Evolutionary conservation across 2,888 invertebrate genomes (phyloP), one percentile per base, ranked within the genome.

Genomic region (Gymnosoma rotundatum): DNA sequence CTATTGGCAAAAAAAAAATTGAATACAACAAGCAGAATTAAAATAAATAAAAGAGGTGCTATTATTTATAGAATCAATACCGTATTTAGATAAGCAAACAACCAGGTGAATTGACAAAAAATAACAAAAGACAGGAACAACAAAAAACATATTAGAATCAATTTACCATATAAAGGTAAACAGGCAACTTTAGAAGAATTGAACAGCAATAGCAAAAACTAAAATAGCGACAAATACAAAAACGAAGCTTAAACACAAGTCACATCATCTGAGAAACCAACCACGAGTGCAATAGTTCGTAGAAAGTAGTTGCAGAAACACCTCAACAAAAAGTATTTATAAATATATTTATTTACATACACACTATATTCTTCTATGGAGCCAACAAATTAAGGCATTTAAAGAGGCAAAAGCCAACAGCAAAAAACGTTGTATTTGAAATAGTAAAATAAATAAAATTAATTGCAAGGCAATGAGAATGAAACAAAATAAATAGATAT

Each of bases 61-160:
- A 84, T 84, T 84, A 81, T 84, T 84, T 84, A 81, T 81, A 81
- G 84, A 84, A 81, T 75, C 73, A 81, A 81, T 81, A 32, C 84
- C 84, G 70, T 84, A 81, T 84, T 78, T 74, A 84, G 84, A 74
- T 84, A 78, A 79, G 69, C 81, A 74, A 78, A 73, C 73, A 76
- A 78, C 81, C 84, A 81, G 74, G 81, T 84, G 81, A 78, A 81
- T 78, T 81, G 78, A 80, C 81, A 81, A 80, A 76, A 75, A 64
- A 69, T 38, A 36, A 45, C 6, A 32, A 10, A 48, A 72, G 32
- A n/a, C 36, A 70, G 20, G 20, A 63, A 50, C 32, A 66, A 58
- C 64, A 78, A 72, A 72, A 81, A 81, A 78, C 66, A 52, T 78
- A 84, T 84, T 81, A 84, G 81, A 84, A 84, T 74, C 84, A 81